Conservation (phyloP, 2,113 vertebrate genomes). For the Erpornis zantholeuca region DNA sequence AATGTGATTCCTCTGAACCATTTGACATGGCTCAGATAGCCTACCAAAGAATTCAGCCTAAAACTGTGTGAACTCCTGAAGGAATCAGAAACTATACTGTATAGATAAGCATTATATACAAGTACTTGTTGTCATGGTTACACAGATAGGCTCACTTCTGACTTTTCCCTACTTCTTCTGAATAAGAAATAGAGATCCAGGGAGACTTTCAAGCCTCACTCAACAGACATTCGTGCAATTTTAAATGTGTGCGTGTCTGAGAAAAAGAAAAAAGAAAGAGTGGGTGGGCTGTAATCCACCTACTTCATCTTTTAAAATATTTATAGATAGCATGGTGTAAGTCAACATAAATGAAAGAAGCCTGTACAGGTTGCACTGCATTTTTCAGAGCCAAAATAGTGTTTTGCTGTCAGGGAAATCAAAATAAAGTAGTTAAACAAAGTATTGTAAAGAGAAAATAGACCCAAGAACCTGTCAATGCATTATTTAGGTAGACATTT, state of each 20-base stretch:
- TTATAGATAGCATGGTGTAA: constrained; percentile 5
- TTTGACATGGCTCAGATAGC: neutral
- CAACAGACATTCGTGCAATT: neutral
- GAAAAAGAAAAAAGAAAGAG: neutral
- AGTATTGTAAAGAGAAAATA: neutral
- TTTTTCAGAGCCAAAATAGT: constrained; percentile 14
- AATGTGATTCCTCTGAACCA: neutral
- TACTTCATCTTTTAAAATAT: constrained; percentile 41
- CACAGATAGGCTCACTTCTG: constrained; percentile 8
- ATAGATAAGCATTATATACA: neutral
- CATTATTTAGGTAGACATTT: neutral
- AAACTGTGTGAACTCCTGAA: neutral
- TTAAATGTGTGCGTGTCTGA: neutral
- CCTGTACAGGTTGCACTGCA: neutral
- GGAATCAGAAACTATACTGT: neutral
- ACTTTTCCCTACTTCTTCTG: neutral
- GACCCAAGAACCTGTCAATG: neutral
- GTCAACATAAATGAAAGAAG: constrained; percentile 24
- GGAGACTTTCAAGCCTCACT: constrained; percentile 4
- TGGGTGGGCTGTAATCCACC: neutral
- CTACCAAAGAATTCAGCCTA: constrained; percentile 10
- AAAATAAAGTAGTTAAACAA: constrained; percentile 25
- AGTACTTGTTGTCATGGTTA: constrained; percentile 52
- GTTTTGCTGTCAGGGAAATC: neutral
- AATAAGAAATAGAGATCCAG: neutral